phyloP scores from a whole-genome alignment of 2,113 vertebrate genomes.

The Pyxicephalus adspersus region DNA sequence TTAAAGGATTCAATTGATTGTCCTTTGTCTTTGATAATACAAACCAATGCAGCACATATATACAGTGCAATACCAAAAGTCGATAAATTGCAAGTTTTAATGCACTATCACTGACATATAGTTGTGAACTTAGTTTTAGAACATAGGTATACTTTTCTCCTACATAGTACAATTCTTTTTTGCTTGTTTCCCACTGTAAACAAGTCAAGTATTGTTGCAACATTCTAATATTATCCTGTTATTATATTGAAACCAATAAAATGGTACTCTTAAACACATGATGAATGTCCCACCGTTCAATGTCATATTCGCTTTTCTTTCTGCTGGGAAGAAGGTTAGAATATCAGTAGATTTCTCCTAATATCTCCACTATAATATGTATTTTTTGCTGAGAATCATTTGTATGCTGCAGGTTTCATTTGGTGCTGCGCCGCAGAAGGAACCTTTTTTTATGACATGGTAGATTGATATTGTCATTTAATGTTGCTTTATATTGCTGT shows the following conservation, averaged over 20 bases:
- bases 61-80: too few species aligned
- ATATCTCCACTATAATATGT: slow-evolving; percentile 4
- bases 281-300: background rate
- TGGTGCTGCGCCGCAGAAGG: slow-evolving; percentile 18
- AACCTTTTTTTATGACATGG: slow-evolving; percentile 45
- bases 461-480: slow-evolving; percentile 53
- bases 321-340: background rate
- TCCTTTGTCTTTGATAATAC: too few species aligned
- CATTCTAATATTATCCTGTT: background rate
- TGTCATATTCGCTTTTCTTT: background rate
- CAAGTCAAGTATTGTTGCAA: too few species aligned
- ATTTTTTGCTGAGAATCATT: slow-evolving; percentile 20
- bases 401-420: slow-evolving; percentile 44
- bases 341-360: background rate
- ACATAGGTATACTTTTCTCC: too few species aligned
- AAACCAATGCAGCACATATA: too few species aligned
- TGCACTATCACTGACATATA: too few species aligned
- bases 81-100: too few species aligned
- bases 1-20: too few species aligned
- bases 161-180: too few species aligned
- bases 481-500: slow-evolving; percentile 44
- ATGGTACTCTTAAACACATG: background rate
- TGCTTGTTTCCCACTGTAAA: too few species aligned
- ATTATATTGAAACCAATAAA: background rate
- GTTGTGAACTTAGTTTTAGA: too few species aligned